Conservation (phyloP, 2,888 invertebrate species). For the Cephus nigrinus region DNA sequence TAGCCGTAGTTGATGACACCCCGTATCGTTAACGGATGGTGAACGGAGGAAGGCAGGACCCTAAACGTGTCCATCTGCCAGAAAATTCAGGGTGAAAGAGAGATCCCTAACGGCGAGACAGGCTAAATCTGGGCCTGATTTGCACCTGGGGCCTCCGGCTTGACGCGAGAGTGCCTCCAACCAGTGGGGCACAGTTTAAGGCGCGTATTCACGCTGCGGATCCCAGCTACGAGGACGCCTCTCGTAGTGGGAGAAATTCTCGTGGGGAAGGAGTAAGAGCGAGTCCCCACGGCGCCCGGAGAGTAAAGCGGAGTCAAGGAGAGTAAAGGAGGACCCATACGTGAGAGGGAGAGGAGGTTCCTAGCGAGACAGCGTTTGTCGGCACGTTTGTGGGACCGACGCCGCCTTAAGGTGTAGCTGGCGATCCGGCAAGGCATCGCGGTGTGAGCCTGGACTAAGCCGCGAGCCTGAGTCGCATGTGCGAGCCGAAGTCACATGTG, state of each 20-base stretch:
- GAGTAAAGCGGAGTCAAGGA: conserved; percentile 13
- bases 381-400: conserved; percentile 62
- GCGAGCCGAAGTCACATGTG: conserved; percentile 5
- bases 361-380: conserved; percentile 63
- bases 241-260: conserved; percentile 10
- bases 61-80: not conserved
- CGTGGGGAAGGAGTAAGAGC: conserved; percentile 20
- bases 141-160: conserved; percentile 41
- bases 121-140: conserved; percentile 30
- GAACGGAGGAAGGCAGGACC: not conserved
- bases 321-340: conserved; percentile 19
- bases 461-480: not conserved
- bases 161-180: conserved; percentile 17
- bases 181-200: conserved; percentile 35
- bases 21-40: not conserved
- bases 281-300: conserved; percentile 12
- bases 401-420: conserved; percentile 53
- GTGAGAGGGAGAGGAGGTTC: conserved; percentile 38
- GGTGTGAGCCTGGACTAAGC: conserved; percentile 1
- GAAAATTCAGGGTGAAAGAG: not conserved
- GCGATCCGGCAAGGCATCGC: not conserved
- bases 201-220: conserved; percentile 31
- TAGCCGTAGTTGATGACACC: not conserved
- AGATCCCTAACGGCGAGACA: not conserved
- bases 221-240: conserved; percentile 12